These are phyloP conservation scores for Thereuonema tuberculata DNA, from an alignment of 1,140 invertebrate genomes.

Conservation along the genomic window DNA sequence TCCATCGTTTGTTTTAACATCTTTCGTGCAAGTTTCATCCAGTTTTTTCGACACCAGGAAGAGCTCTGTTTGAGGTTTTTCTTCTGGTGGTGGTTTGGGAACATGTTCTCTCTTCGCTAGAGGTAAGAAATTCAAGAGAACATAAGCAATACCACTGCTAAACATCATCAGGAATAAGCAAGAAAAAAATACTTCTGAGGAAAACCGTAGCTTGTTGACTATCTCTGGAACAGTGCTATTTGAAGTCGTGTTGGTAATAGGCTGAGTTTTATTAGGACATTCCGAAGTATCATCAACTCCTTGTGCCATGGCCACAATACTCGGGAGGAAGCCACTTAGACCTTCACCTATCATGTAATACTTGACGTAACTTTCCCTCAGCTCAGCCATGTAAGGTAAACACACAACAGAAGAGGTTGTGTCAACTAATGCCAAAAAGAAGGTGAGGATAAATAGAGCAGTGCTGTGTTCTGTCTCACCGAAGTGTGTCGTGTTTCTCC, in stretches of 20 bases:
- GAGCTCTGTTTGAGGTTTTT: background rate
- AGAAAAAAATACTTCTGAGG: slow-evolving; percentile 48
- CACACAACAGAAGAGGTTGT: slow-evolving; percentile 85
- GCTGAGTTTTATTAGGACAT: slow-evolving; percentile 30
- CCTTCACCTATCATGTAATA: slow-evolving; percentile 58
- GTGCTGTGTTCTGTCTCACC: slow-evolving; percentile 48
- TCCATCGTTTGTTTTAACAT: background rate
- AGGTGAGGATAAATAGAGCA: slow-evolving; percentile 56
- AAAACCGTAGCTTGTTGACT: slow-evolving; percentile 21
- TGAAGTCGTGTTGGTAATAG: slow-evolving; percentile 14
- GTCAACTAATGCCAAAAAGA: slow-evolving; percentile 69
- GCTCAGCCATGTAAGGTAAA: slow-evolving; percentile 76
- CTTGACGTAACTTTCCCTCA: slow-evolving; percentile 52
- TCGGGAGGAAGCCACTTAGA: slow-evolving; percentile 76
- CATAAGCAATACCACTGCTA: slow-evolving; percentile 35
- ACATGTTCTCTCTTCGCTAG: slow-evolving; percentile 25
- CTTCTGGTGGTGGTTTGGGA: background rate
- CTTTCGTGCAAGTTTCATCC: background rate
- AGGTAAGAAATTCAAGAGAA: slow-evolving; percentile 32
- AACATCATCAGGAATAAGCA: slow-evolving; percentile 43
- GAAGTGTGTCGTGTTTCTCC: slow-evolving; percentile 46
- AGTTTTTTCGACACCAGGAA: background rate
- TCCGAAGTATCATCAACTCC: slow-evolving; percentile 47
- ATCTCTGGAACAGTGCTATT: background rate
- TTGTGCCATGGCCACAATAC: slow-evolving; percentile 61